Percentiles rank a stretch among this genome's conserved stretches.
Conservation (phyloP, 2,888 invertebrate genomes). For the Esperia sulphurella region DNA sequence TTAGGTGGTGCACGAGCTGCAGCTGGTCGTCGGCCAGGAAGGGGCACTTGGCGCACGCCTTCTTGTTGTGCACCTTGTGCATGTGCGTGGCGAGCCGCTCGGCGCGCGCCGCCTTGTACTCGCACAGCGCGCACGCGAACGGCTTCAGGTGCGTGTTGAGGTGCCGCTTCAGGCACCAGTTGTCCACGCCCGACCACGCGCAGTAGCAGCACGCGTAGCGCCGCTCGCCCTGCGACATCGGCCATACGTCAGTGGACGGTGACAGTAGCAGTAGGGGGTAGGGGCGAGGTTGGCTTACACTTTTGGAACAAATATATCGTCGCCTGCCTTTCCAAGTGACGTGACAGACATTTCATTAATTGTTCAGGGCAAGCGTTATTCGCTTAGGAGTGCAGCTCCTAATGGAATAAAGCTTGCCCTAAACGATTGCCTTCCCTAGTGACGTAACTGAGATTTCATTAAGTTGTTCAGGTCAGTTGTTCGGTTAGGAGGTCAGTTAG, state of each 20-base stretch:
- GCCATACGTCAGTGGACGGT: neutral
- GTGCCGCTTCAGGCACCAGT: constrained; percentile 95
- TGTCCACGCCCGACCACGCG: constrained; percentile 95
- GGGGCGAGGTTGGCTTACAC: too few species aligned
- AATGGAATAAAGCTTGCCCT: too few species aligned
- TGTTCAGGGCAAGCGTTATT: too few species aligned
- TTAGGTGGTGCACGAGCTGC: constrained; percentile 88
- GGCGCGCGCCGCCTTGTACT: constrained; percentile 95
- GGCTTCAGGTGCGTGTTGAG: constrained; percentile 96
- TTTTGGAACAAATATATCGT: too few species aligned
- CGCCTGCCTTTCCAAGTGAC: too few species aligned
- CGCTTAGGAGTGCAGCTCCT: too few species aligned
- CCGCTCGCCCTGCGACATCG: constrained; percentile 79
- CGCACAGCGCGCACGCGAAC: constrained; percentile 93
- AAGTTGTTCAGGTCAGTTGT: too few species aligned
- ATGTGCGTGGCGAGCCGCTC: constrained; percentile 94
- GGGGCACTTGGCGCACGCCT: constrained; percentile 92
- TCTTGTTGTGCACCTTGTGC: constrained; percentile 94
- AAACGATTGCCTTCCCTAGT: too few species aligned
- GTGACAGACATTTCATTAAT: too few species aligned
- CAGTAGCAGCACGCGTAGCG: constrained; percentile 94
- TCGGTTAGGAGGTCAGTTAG: too few species aligned
- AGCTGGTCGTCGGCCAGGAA: constrained; percentile 91
- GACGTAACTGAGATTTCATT: too few species aligned
- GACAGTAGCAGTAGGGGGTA: neutral